phyloP scores from a whole-genome alignment of 1,140 invertebrate genomes.

The Camponotus floridanus region DNA sequence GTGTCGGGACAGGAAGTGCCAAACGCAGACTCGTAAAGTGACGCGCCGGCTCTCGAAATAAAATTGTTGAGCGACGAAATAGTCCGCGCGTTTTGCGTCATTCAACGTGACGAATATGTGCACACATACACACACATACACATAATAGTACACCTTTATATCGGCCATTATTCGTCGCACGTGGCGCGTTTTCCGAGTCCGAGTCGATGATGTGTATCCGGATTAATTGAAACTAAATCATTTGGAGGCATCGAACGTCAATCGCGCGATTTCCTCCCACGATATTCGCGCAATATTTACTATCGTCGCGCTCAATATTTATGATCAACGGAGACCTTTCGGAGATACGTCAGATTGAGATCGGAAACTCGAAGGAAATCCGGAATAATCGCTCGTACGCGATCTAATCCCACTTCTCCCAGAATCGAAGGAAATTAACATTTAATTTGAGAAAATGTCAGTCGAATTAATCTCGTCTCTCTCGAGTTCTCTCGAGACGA shows the following conservation, averaged over 20 bases:
- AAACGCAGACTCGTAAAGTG: conserved; percentile 16
- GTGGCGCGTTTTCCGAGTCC: conserved; percentile 6
- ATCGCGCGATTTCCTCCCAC: neutral
- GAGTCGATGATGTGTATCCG: conserved; percentile 34
- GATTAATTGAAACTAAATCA: conserved; percentile 63
- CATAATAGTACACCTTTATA: no score
- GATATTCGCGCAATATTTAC: conserved; percentile 17
- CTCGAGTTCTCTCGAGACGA: neutral
- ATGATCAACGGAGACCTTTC: neutral
- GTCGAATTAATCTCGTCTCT: neutral
- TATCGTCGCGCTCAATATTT: neutral
- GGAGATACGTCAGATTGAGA: neutral
- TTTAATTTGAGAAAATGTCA: neutral
- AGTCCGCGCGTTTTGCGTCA: conserved; percentile 80
- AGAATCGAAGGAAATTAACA: neutral
- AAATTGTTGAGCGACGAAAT: conserved; percentile 80
- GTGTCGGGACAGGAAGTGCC: neutral
- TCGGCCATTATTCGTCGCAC: conserved; percentile 35
- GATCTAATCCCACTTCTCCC: neutral
- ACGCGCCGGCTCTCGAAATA: conserved; percentile 75
- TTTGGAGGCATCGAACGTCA: neutral
- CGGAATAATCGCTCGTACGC: no score
- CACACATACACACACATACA: no score
- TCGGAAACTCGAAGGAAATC: neutral
- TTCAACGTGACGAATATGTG: conserved; percentile 62